A percentile compares a stretch with the other conserved stretches of the same genome.
Conservation (phyloP, 2,797 vertebrate species). For the Parambassis ranga region DNA sequence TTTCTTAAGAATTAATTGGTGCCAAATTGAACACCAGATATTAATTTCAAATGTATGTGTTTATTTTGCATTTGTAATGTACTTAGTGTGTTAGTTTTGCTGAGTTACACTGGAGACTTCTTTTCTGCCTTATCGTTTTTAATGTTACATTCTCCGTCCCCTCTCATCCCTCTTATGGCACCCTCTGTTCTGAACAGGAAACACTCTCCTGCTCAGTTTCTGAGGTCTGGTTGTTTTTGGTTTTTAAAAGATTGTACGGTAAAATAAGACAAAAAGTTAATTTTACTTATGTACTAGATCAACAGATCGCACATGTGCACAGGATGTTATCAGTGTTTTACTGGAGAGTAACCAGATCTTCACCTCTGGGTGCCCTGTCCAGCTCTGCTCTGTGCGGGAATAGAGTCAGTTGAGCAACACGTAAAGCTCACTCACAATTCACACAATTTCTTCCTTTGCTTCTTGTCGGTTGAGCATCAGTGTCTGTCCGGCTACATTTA, state of each 20-base stretch:
- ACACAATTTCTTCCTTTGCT: background rate
- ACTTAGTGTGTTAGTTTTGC: slow-evolving; percentile 4
- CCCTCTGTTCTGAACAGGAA: background rate
- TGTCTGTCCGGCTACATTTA: too few species aligned
- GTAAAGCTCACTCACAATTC: background rate
- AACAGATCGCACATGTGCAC: background rate
- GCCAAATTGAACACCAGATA: background rate
- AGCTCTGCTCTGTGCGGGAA: background rate
- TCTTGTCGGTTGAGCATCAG: too few species aligned
- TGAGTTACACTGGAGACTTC: too few species aligned
- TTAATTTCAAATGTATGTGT: background rate
- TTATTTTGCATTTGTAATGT: slow-evolving; percentile 6
- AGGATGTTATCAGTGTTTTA: background rate
- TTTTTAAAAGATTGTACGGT: background rate
- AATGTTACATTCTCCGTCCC: background rate
- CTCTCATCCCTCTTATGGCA: background rate
- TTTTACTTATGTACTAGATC: background rate
- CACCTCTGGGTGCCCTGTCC: background rate
- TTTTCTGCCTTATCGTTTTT: too few species aligned
- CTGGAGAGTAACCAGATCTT: too few species aligned
- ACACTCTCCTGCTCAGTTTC: background rate
- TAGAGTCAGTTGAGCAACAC: background rate
- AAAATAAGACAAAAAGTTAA: background rate
- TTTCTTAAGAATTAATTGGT: too few species aligned
- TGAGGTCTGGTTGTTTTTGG: background rate